Base-by-base conservation (phyloP, 2,797 vertebrate genomes). In the Lemur catta region DNA sequence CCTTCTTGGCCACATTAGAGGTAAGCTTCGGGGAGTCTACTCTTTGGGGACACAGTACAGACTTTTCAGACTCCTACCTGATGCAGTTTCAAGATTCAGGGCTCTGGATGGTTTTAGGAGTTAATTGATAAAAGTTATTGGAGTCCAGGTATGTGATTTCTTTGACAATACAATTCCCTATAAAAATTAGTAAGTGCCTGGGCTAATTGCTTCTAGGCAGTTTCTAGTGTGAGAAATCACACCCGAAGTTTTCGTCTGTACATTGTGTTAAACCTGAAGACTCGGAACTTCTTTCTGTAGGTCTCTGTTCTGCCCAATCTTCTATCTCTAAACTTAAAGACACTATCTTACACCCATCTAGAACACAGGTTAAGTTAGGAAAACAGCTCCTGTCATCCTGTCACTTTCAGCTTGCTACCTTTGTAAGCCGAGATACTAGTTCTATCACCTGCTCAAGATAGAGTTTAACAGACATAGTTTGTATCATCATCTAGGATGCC, bases 121-220 rank as follows among this genome's bases (percentile, higher is more conserved):
- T 65, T 38, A 26, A 52, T 3, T 4, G 20, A n/a, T 7, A n/a
- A 6, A 9, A 50, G 48, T 1, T 0, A 30, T 20, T 15, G 10
- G 15, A 50, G 12, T 24, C 6, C 13, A 46, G 35, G 3, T 55
- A 13, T 52, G 28, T 9, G 0, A 28, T 35, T 38, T 80, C 14
- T 43, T 75, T 24, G 65, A 18, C 26, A 26, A 24, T 26, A 3
- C 6, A 0, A 18, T 4, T 46, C 35, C 46, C 69, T 38, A 4
- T 55, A 10, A 74, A 72, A 43, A 50, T 26, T 2, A 13, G 1
- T 4, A n/a, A 6, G 14, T 20, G 24, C 50, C 35, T 46, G 30
- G 5, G 14, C 38, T 30, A 9, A 30, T 74, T 15, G 67, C 59
- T 52, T 35, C 9, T 13, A n/a, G 22, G 7, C 13, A 17, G 9